phyloP scores from a whole-genome alignment of 2,888 invertebrate genomes.

The Amaurobius ferox region DNA sequence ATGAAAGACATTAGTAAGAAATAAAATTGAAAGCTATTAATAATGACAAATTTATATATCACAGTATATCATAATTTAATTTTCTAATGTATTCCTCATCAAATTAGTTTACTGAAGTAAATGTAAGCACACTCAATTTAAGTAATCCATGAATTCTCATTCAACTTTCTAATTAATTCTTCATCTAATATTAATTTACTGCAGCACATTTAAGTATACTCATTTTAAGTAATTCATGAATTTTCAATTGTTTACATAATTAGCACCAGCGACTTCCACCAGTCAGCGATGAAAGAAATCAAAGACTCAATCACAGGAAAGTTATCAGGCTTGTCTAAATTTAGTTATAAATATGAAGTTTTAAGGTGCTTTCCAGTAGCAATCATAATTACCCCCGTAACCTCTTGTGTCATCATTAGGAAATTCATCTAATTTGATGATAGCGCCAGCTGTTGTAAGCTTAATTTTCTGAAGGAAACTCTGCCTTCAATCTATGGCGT shows the following conservation, averaged over 20 bases:
- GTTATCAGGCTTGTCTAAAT: neutral
- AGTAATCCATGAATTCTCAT: no score
- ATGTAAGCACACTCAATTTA: no score
- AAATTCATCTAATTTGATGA: conserved; percentile 68
- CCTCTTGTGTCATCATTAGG: conserved; percentile 57
- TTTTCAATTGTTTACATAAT: no score
- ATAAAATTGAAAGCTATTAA: no score
- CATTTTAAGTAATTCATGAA: neutral
- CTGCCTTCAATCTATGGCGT: conserved; percentile 10
- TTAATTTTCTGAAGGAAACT: conserved; percentile 36
- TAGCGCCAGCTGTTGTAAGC: conserved; percentile 36
- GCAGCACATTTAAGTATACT: no score
- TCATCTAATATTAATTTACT: no score
- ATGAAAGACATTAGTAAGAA: no score
- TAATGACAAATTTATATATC: no score
- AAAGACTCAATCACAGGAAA: neutral
- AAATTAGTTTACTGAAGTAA: no score
- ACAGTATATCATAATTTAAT: no score
- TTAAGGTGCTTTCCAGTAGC: neutral
- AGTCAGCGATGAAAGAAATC: neutral
- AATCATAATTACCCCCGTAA: conserved; percentile 30
- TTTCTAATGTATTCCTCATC: no score
- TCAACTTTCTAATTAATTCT: no score
- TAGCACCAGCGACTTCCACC: neutral
- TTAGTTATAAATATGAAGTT: neutral